Conservation (phyloP, 2,113 vertebrate species). For the Elgaria multicarinata region DNA sequence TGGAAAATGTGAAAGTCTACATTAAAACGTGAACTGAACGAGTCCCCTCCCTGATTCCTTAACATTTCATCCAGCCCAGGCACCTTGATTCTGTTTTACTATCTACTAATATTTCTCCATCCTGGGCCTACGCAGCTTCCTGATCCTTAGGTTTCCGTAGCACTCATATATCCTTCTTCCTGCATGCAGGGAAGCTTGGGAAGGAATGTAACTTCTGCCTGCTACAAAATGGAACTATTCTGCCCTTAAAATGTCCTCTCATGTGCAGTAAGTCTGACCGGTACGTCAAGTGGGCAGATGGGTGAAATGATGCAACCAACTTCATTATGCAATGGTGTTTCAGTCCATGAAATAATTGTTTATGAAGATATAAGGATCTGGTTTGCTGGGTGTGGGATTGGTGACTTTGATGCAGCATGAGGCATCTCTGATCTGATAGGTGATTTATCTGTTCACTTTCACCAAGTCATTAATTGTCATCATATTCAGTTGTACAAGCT, state of each 20-base stretch:
- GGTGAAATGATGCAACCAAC: not conserved
- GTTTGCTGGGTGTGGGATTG: constrained; percentile 37
- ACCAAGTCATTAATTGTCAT: constrained; percentile 29
- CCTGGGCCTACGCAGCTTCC: not conserved
- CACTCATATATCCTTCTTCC: not conserved
- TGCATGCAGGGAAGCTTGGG: not conserved
- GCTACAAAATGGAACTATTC: not conserved
- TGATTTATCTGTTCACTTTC: constrained; percentile 57
- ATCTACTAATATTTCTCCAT: not conserved
- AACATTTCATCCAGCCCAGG: not conserved
- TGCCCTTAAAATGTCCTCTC: not conserved
- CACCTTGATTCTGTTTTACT: not conserved
- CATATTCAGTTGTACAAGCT: not conserved
- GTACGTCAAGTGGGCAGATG: not conserved
- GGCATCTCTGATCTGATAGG: constrained; percentile 43
- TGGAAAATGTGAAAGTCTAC: too few relatives aligned
- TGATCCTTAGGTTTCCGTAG: not conserved
- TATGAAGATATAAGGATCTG: not conserved
- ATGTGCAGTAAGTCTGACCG: not conserved
- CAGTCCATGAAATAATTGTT: not conserved
- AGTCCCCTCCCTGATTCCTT: too few relatives aligned
- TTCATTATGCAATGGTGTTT: not conserved
- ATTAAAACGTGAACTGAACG: too few relatives aligned
- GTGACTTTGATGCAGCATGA: constrained; percentile 58
- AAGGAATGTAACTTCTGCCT: not conserved